Base-by-base conservation (phyloP, 1,140 invertebrate species). In the Pollicipes pollicipes region DNA sequence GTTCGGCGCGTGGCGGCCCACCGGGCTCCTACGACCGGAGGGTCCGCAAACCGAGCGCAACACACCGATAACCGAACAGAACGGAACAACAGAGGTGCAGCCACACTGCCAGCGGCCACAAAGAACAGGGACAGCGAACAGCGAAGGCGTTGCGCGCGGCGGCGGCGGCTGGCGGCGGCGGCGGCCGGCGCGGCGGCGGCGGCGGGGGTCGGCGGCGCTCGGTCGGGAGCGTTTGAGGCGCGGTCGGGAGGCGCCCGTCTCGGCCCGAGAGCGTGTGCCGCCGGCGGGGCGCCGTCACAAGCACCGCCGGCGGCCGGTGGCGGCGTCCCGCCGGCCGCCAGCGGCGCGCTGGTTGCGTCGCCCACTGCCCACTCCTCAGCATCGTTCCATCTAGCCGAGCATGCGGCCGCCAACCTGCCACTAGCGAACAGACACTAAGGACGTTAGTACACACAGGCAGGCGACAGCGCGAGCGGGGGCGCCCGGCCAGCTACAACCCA, bases 121-220 rank as follows among this genome's bases (percentile, higher is more conserved):
- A 69, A 72, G 69, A 24, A 73, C 70, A 71, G 72, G 26, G 68
- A 73, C 72, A 73, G 69, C 67, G 32, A 73, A 31, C 71, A 68
- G 68, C 71, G 68, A 64, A 70, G 67, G 64, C 68, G 69, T n/a
- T 58, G 21, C n/a, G 69, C 37, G 35, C 31, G 31, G 66, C 64
- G 30, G 67, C 37, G 31, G 16, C 28, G n/a, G n/a, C n/a, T n/a
- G 24, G 30, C 13, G n/a, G 67, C 16, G 16, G 17, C 21, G 66
- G 29, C 27, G 26, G 68, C 35, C 35, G 31, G 29, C 30, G 66
- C n/a, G n/a, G n/a, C n/a, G 30, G 66, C 28, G 71, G 68, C 35
- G 27, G 28, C 28, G 68, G 32, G 8, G 24, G 45, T n/a, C n/a
- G n/a, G n/a, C 35, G 63, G 58, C 16, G 17, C 3, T 28, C 3